Conservation (phyloP, 2,113 vertebrate genomes). For the Desmodus rotundus region DNA sequence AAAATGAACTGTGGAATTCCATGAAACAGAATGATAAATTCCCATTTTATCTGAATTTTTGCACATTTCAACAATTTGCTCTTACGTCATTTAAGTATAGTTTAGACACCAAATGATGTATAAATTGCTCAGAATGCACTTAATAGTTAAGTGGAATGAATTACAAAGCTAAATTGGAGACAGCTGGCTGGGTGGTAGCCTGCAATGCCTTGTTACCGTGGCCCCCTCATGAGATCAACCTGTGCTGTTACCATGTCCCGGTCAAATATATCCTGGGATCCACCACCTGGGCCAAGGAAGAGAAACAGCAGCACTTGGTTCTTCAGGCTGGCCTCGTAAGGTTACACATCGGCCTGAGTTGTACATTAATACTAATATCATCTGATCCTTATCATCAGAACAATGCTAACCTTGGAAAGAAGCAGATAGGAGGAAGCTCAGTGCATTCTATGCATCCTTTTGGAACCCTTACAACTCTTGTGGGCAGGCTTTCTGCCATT, state of each 20-base stretch:
- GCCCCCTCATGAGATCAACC: neutral
- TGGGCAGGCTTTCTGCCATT: neutral
- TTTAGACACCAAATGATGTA: neutral
- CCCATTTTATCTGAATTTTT: neutral
- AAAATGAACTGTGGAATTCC: slow-evolving; percentile 4
- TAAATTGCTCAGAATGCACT: neutral
- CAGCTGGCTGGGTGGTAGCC: neutral
- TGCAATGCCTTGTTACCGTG: neutral
- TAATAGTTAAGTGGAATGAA: neutral
- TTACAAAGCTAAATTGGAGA: neutral
- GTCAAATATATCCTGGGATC: neutral
- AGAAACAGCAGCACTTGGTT: neutral
- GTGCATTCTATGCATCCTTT: neutral
- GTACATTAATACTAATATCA: neutral
- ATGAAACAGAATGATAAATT: neutral
- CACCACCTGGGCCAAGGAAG: neutral
- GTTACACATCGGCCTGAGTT: neutral
- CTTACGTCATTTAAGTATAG: neutral
- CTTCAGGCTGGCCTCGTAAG: neutral
- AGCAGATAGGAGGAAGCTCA: neutral
- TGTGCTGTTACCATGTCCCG: neutral
- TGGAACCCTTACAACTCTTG: neutral
- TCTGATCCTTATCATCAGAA: neutral
- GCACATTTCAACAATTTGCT: neutral
- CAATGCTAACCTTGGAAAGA: neutral